Base-by-base conservation (phyloP, 2,888 invertebrate genomes). In the Sarcophaga rosellei region DNA sequence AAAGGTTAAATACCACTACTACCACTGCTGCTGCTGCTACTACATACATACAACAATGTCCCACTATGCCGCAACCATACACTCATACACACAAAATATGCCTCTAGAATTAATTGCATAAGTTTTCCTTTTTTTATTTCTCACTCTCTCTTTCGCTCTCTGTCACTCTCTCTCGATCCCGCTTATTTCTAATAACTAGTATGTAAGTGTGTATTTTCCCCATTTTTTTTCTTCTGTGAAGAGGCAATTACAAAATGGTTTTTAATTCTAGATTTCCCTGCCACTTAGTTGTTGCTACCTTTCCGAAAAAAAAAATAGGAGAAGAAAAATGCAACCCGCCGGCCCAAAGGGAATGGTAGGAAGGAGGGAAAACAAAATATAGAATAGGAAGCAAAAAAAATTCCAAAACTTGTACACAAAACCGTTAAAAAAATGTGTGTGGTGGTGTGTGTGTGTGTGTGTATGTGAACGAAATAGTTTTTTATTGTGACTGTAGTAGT, bases 261-360 rank as follows among this genome's bases (percentile, higher is more conserved):
- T 86, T 86, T 84, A 77, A 86, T 77, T 84, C 77, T 78, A 84
- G 78, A 86, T 78, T 86, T 86, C 81, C 86, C 81, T 81, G 72
- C 84, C 83, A 84, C 70, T 84, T 79, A 77, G 81, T 81, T 84
- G 78, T 78, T 84, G 78, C 77, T 75, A 81, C 73, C 83, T 53
- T 79, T 79, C 61, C 80, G 77, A 74, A 77, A 4, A 62, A 69
- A 61, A 57, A 15, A 53, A 53, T 3, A n/a, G 12, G 12, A 15
- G 4, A 53, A 35, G 35, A 35, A 35, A 35, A 35, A 35, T 1
- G 8, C 35, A 35, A 8, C 8, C 8, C 8, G 8, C 6, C 8
- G 35, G 35, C 35, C 35, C 10, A 35, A 35, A 35, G 35, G 35
- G 35, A 35, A 35, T 59, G 11, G 11, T 23, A 75, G 47, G 53